These are phyloP conservation scores for Platycheirus albimanus DNA, from an alignment of 2,888 invertebrate genomes.

Conservation along the genomic window DNA sequence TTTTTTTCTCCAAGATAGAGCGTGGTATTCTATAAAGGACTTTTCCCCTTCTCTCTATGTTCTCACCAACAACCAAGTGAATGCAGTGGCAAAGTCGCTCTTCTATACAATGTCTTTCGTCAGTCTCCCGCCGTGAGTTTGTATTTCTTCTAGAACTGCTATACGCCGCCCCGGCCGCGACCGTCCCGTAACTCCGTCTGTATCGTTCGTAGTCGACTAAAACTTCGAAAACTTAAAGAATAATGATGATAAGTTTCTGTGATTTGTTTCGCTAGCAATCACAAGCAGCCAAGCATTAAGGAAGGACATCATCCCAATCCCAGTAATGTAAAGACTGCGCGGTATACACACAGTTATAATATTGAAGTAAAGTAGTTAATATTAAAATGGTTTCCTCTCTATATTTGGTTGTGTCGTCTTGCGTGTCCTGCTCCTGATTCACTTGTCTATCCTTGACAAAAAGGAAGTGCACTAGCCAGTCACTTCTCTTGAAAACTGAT, in stretches of 20 bases:
- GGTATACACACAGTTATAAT: slow-evolving; percentile 10
- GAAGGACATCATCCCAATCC: slow-evolving; percentile 48
- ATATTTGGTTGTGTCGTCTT: neutral
- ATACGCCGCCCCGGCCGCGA: too few species aligned
- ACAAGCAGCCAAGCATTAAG: slow-evolving; percentile 61
- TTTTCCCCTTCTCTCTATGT: neutral
- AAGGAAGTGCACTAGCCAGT: neutral
- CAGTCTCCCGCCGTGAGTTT: too few species aligned
- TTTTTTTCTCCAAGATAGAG: slow-evolving; percentile 4
- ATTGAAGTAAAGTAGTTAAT: slow-evolving; percentile 31
- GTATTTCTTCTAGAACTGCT: too few species aligned
- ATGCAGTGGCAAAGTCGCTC: slow-evolving; percentile 14
- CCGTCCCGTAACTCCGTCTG: neutral
- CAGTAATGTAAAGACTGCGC: slow-evolving; percentile 24
- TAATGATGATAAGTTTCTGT: slow-evolving; percentile 62
- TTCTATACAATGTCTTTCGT: slow-evolving; percentile 46
- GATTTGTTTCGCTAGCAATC: slow-evolving; percentile 59
- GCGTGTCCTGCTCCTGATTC: neutral
- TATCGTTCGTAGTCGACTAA: slow-evolving; percentile 3
- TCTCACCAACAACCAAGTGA: slow-evolving; percentile 25
- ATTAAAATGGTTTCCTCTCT: slow-evolving; percentile 37
- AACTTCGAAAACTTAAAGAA: slow-evolving; percentile 47
- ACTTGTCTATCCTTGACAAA: neutral
- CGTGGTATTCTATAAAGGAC: slow-evolving; percentile 15
- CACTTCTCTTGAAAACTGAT: slow-evolving; percentile 1